Evolutionary conservation across 2,113 vertebrate genomes (phyloP).

Genomic region (Gasterosteus nipponicus): DNA sequence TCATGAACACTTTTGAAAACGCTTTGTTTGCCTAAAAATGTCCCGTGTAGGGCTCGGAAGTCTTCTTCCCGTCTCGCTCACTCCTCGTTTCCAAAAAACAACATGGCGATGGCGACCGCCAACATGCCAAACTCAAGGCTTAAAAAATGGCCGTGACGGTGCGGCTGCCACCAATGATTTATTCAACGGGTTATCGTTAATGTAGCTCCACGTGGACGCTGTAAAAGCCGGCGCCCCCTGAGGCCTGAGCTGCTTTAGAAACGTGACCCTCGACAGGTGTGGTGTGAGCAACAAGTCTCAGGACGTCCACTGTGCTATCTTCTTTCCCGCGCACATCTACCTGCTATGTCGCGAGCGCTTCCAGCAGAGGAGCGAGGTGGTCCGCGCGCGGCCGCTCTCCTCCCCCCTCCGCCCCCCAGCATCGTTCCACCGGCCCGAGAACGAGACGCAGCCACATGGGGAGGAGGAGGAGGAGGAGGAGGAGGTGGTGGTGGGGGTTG

Average conservation of each 20-base stretch:
- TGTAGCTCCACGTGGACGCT: background rate
- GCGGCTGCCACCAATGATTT: too few species aligned
- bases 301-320: slow-evolving; percentile 1
- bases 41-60: background rate
- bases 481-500: too few species aligned
- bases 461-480: slow-evolving; percentile 37
- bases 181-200: too few species aligned
- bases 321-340: background rate
- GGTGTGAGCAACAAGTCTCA: background rate
- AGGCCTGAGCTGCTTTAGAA: background rate
- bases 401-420: slow-evolving; percentile 31
- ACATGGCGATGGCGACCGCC: too few species aligned
- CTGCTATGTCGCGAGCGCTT: slow-evolving; percentile 18
- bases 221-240: background rate
- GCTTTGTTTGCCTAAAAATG: background rate
- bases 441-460: slow-evolving; percentile 53
- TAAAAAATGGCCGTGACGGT: too few species aligned
- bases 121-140: too few species aligned
- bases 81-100: background rate
- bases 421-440: slow-evolving; percentile 52
- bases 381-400: slow-evolving; percentile 49
- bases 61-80: background rate
- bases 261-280: background rate
- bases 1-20: background rate
- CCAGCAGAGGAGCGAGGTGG: slow-evolving; percentile 59